A percentile compares a stretch with the other conserved stretches of the same genome.
Evolutionary conservation across 2,113 vertebrate genomes (phyloP).

Genomic region (Nothocercus julius): DNA sequence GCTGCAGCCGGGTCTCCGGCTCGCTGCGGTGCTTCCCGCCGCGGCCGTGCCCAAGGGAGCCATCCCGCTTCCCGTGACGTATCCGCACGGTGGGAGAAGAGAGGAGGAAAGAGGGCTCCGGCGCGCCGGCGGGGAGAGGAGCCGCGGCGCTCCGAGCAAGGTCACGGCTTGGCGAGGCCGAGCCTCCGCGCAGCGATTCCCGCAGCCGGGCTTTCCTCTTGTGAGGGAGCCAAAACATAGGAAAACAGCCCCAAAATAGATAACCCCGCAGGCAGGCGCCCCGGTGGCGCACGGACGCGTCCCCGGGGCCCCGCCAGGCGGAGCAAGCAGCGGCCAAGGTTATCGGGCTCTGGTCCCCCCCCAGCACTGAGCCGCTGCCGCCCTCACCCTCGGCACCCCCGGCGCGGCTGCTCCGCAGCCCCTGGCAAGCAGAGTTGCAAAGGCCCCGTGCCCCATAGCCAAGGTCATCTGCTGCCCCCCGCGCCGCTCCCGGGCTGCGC

Average conservation of each 20-base stretch:
- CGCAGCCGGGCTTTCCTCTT: neutral
- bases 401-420: neutral
- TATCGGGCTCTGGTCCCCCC: accelerated
- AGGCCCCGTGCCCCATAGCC: neutral
- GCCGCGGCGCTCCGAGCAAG: neutral
- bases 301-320: neutral
- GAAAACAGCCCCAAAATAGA: too few species aligned
- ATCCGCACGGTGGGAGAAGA: neutral
- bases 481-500: accelerated
- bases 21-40: neutral
- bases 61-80: accelerated
- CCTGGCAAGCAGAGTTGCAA: neutral
- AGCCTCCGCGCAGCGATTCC: too few species aligned
- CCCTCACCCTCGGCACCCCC: neutral
- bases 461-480: constrained; percentile 13
- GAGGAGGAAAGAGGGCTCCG: neutral
- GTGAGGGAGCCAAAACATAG: neutral
- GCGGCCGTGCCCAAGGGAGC: neutral
- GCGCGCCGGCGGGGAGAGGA: neutral
- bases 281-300: accelerated
- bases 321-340: neutral
- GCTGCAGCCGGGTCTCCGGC: neutral
- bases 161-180: neutral
- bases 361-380: neutral
- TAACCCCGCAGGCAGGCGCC: too few species aligned